Evolutionary conservation across 1,140 invertebrate genomes (phyloP), one percentile per base, ranked within the genome.

Genomic region (Drosophila funebris): DNA sequence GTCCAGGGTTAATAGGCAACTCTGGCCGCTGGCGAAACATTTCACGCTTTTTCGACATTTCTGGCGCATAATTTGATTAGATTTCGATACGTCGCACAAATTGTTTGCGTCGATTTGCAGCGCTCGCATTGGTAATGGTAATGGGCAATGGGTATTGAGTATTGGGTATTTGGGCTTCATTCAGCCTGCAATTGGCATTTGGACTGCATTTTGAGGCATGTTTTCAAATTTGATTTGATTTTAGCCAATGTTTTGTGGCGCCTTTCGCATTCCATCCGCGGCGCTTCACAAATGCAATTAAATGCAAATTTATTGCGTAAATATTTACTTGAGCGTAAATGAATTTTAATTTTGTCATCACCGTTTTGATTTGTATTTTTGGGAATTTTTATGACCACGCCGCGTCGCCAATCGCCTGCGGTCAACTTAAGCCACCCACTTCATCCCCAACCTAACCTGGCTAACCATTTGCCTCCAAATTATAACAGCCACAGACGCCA

Each of bases 291-390:
- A 83, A 83, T 83, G 82, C 82, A 85, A 85, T 85, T 87, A 87
- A 88, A 87, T 87, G 83, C 83, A 87, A 87, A 87, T 87, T 87
- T 87, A 88, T 87, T 87, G 83, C 83, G 83, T 87, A 88, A 87
- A 87, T 87, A 87, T 87, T 87, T 87, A 87, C 83, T 87, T 87
- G 83, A 87, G 83, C 83, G 83, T 82, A 81, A 88, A 87, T 87
- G 83, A 88, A 87, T 85, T 87, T 85, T 87, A 88, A 87, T 87
- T 87, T 83, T 78, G 82, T 82, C 82, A 81, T 24, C 56, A 39
- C 46, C 27, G 11, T 24, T 29, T 24, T 43, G 33, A 64, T 61
- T 69, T 69, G 36, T 62, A 29, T 62, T 60, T 36, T 60, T 36
- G 27, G 14, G 22, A 8, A 63, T 39, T 78, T 69, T 57, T 70